A percentile compares a stretch with the other conserved stretches of the same genome.
phyloP scores from a whole-genome alignment of 35 echinoderm and acorn worm species.

The Strongylocentrotus purpuratus region DNA sequence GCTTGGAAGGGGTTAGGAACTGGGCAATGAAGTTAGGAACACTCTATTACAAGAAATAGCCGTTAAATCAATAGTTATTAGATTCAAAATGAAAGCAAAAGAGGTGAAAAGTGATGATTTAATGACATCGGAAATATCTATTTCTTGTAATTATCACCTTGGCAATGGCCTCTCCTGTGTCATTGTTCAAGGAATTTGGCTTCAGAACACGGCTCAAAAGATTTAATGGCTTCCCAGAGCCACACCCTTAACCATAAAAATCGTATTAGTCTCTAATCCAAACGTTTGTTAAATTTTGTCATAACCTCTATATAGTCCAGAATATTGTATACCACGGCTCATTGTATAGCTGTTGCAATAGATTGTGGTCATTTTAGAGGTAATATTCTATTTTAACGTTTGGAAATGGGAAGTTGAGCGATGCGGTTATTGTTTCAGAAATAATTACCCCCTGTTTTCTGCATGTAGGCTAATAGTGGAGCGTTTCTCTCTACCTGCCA shows the following conservation, averaged over 20 bases:
- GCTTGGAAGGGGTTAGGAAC: neutral
- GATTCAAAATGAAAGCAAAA: neutral
- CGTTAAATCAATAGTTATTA: neutral
- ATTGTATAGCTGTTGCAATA: no score
- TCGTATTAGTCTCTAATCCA: neutral
- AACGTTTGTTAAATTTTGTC: neutral
- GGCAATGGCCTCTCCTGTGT: neutral
- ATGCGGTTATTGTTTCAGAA: neutral
- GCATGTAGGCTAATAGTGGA: neutral
- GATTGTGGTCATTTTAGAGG: no score
- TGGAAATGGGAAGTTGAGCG: neutral
- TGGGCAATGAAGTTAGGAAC: neutral
- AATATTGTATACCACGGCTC: no score
- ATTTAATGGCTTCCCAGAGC: neutral
- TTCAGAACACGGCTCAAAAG: neutral
- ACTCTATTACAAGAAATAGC: neutral
- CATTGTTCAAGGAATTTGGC: neutral
- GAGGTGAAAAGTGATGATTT: neutral
- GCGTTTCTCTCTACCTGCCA: neutral
- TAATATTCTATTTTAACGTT: neutral
- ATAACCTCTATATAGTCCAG: no score
- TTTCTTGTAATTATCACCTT: slow-evolving; percentile 8
- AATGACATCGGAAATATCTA: neutral
- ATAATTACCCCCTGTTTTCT: neutral
- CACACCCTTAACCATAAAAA: neutral